Conservation (phyloP, 1,140 invertebrate species). For the Ostrea edulis region DNA sequence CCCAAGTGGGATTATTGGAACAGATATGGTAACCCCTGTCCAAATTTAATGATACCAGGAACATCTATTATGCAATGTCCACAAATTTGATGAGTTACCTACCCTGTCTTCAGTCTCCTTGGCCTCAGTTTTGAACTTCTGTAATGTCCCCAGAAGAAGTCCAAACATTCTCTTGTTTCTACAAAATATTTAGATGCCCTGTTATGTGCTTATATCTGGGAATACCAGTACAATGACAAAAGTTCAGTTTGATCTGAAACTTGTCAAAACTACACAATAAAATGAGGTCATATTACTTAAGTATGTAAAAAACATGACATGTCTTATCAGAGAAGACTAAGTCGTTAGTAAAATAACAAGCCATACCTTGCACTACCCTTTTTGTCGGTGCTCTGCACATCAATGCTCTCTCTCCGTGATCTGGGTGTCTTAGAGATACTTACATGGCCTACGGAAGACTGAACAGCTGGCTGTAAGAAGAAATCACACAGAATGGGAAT, state of each 20-base stretch:
- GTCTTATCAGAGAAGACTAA: no score
- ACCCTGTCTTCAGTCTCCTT: constrained; percentile 89
- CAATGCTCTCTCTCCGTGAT: constrained; percentile 88
- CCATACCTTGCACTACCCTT: constrained; percentile 86
- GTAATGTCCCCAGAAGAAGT: constrained; percentile 91
- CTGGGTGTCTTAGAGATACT: constrained; percentile 77
- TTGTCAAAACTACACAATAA: no score
- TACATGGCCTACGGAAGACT: constrained; percentile 77
- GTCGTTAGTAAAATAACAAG: no score
- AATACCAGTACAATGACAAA: background rate
- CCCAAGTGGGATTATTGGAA: no score
- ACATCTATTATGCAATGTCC: no score
- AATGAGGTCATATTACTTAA: no score
- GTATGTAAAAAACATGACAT: no score
- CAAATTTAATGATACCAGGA: no score
- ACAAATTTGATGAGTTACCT: constrained; percentile 43
- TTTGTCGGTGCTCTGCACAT: constrained; percentile 91
- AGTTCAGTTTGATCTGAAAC: no score
- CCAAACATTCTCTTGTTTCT: constrained; percentile 93
- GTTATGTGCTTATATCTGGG: background rate
- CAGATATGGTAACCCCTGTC: no score
- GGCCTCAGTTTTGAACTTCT: constrained; percentile 97
- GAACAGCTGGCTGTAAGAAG: constrained; percentile 77
- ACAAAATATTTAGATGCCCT: background rate
- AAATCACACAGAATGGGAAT: background rate